Conservation (phyloP, 1,140 invertebrate genomes). For the Limonius californicus region DNA sequence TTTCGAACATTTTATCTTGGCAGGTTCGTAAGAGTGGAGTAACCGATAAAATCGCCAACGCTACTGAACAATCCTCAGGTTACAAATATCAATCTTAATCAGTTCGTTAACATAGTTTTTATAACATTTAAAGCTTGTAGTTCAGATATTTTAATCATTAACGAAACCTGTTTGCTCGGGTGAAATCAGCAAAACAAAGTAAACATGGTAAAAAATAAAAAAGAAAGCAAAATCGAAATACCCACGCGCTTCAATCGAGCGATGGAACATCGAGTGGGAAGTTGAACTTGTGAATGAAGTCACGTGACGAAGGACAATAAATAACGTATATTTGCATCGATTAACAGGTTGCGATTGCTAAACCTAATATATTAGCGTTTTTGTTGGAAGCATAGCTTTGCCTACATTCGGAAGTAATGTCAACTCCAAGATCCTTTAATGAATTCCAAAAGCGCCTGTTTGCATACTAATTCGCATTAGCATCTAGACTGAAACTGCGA, state of each 20-base stretch:
- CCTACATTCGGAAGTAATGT: neutral
- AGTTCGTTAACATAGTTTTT: neutral
- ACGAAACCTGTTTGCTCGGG: neutral
- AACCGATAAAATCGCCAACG: no score
- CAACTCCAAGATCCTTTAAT: neutral
- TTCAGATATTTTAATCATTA: neutral
- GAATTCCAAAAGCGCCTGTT: neutral
- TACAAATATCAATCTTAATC: neutral
- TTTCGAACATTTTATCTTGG: no score
- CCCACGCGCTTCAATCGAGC: neutral
- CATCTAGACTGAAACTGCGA: no score
- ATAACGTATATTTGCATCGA: neutral
- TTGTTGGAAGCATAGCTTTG: no score
- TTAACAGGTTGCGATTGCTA: neutral
- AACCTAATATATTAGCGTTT: no score
- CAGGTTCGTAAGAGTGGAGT: no score
- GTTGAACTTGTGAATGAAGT: constrained; percentile 1
- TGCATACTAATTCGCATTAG: neutral
- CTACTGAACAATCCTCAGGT: no score
- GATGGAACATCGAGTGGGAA: neutral
- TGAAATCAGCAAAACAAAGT: neutral
- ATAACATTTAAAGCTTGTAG: neutral
- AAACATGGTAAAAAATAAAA: neutral
- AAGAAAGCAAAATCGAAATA: neutral
- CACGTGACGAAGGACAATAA: neutral